Conservation (phyloP, 1,140 invertebrate species). For the Drosophila ironensis region DNA sequence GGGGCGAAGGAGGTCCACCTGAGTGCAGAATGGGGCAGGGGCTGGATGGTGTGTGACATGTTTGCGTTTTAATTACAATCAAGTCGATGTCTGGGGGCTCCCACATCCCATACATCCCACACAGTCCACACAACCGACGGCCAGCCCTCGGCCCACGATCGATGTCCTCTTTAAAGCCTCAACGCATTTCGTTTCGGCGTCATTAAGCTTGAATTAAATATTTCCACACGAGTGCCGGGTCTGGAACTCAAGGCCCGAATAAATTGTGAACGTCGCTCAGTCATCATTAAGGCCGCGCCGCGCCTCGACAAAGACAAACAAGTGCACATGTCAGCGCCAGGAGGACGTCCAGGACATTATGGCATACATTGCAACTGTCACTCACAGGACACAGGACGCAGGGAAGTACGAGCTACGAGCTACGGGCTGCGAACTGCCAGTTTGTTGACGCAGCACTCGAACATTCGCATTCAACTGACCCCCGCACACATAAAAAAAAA, state of each 20-base stretch:
- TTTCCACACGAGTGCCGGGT: constrained; percentile 65
- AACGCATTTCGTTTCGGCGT: constrained; percentile 61
- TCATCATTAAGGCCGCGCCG: constrained; percentile 74
- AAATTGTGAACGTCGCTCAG: constrained; percentile 77
- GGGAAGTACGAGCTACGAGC: background rate
- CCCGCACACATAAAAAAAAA: background rate
- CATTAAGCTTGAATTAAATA: constrained; percentile 80
- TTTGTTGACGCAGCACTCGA: constrained; percentile 72
- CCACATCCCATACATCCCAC: background rate
- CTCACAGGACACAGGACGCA: constrained; percentile 49
- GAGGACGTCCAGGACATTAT: constrained; percentile 63
- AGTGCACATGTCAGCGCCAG: constrained; percentile 73
- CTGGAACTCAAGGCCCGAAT: constrained; percentile 57
- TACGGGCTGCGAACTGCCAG: constrained; percentile 7
- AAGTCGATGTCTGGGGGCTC: constrained; percentile 30
- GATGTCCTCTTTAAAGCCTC: constrained; percentile 60
- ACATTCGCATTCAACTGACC: constrained; percentile 32
- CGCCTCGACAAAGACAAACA: constrained; percentile 70
- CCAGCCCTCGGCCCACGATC: too few species aligned
- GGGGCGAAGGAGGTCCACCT: too few species aligned
- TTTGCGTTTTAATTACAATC: constrained; percentile 77
- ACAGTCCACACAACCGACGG: too few species aligned
- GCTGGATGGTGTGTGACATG: constrained; percentile 25
- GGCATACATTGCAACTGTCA: constrained; percentile 79
- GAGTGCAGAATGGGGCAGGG: background rate